Evolutionary conservation across 2,888 invertebrate species (phyloP).

Genomic region (Microplitis deprimator): DNA sequence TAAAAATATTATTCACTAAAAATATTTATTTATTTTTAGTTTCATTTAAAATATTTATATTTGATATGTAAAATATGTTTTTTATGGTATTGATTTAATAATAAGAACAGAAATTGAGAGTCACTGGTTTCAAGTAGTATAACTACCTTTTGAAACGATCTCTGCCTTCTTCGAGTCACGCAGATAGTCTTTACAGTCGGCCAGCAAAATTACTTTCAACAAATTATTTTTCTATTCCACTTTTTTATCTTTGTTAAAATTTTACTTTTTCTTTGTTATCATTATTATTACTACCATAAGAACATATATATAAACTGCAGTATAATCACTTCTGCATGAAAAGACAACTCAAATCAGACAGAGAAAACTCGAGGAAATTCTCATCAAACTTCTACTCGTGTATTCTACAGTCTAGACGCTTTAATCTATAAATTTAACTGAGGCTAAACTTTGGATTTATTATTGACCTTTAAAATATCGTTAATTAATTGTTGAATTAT

Average conservation of each 20-base stretch:
- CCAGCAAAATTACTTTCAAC: constrained; percentile 26
- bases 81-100: background rate
- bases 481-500: background rate
- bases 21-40: constrained; percentile 5
- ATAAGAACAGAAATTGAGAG: background rate
- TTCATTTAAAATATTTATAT: background rate
- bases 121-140: constrained; percentile 22
- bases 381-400: constrained; percentile 22
- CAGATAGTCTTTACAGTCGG: constrained; percentile 22
- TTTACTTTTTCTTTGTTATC: background rate
- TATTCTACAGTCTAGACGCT: background rate
- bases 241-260: background rate
- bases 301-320: background rate
- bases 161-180: constrained; percentile 8
- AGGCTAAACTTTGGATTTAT: background rate
- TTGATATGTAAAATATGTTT: background rate
- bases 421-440: background rate
- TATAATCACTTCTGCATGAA: background rate
- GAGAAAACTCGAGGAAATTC: constrained; percentile 14
- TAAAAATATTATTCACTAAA: background rate
- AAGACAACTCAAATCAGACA: background rate
- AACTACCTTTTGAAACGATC: constrained; percentile 23
- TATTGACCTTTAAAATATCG: background rate
- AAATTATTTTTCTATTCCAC: constrained; percentile 9
- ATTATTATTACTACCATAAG: background rate